Conservation (phyloP, 2,797 vertebrate species). For the Leuciscus waleckii region DNA sequence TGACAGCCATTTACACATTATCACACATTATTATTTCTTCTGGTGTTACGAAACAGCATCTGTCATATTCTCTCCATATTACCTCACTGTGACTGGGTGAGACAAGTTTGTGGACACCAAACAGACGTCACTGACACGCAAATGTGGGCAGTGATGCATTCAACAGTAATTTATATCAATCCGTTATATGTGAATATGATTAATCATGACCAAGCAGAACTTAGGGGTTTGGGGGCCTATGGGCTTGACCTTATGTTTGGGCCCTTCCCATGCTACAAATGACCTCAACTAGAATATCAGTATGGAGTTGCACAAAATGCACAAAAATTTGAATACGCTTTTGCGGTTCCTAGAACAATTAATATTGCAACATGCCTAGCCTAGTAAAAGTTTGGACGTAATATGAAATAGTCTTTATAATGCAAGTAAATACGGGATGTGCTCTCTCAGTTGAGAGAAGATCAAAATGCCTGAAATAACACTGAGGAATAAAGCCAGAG, state of each 20-base stretch:
- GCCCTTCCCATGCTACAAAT: background rate
- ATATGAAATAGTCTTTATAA: too few relatives aligned
- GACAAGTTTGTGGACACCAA: background rate
- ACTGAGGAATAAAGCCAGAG: too few relatives aligned
- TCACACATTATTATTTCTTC: constrained; percentile 2
- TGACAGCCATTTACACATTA: constrained; percentile 12
- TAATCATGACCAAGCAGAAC: background rate
- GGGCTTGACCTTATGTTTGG: background rate
- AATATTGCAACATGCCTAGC: background rate
- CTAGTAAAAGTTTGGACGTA: background rate
- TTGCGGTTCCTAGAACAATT: too few relatives aligned
- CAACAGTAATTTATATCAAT: background rate
- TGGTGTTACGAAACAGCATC: background rate
- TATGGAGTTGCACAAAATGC: background rate
- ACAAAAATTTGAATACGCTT: too few relatives aligned
- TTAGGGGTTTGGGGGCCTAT: background rate
- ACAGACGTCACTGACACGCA: background rate
- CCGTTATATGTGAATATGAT: background rate
- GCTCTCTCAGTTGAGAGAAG: too few relatives aligned
- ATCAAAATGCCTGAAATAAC: too few relatives aligned
- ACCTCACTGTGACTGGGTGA: constrained; percentile 5
- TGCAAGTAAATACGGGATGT: background rate
- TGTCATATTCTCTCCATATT: constrained; percentile 5
- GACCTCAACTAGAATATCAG: background rate
- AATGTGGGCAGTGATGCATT: background rate